Conservation (phyloP, 2,888 invertebrate species). For the Scelioninae gen. 2 region DNA sequence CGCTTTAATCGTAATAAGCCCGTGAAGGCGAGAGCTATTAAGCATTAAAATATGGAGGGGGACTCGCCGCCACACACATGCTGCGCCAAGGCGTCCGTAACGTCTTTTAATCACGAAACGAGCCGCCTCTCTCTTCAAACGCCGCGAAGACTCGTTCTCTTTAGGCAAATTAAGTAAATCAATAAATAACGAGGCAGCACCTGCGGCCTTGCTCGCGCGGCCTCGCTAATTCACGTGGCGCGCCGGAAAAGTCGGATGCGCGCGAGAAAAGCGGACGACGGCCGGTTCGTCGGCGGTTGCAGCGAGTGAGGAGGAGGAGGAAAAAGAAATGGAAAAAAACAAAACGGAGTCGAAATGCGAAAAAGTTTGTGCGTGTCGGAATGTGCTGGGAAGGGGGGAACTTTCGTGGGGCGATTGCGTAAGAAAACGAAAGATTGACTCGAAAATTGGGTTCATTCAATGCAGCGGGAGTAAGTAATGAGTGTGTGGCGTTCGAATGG, state of each 20-base stretch:
- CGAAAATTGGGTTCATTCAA: too few relatives aligned
- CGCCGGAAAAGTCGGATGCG: background rate
- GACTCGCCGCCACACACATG: slow-evolving; percentile 69
- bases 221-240: slow-evolving; percentile 50
- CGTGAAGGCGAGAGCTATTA: slow-evolving; percentile 71
- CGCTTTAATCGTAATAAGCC: slow-evolving; percentile 68
- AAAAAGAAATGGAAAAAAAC: too few relatives aligned
- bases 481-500: too few relatives aligned
- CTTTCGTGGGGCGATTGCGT: too few relatives aligned
- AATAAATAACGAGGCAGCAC: slow-evolving; percentile 74
- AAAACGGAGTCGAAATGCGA: too few relatives aligned
- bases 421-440: too few relatives aligned
- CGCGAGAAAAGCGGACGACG: too few relatives aligned
- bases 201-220: slow-evolving; percentile 68
- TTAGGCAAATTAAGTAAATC: slow-evolving; percentile 74
- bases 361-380: too few relatives aligned
- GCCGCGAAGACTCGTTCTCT: slow-evolving; percentile 66
- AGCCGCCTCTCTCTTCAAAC: slow-evolving; percentile 71
- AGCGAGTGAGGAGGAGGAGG: too few relatives aligned
- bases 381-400: too few relatives aligned
- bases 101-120: slow-evolving; percentile 74
- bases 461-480: too few relatives aligned
- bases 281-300: too few relatives aligned
- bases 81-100: slow-evolving; percentile 72
- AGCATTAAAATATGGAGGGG: slow-evolving; percentile 71